These are phyloP conservation scores for Brachyalestes nurse DNA, from an alignment of 2,797 vertebrate species.

Conservation along the genomic window DNA sequence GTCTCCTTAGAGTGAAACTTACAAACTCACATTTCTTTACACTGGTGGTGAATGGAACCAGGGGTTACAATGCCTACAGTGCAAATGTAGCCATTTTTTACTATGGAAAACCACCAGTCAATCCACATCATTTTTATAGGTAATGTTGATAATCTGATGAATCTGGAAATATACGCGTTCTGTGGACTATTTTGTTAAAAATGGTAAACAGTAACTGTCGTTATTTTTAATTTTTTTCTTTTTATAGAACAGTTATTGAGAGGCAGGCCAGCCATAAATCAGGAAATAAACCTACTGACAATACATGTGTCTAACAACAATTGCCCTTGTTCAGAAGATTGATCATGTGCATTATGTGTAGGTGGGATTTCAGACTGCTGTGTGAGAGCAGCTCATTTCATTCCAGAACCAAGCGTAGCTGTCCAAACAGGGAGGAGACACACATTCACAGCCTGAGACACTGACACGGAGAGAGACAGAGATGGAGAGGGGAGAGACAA, in stretches of 20 bases:
- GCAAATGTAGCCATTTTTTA: too few species aligned
- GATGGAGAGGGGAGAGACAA: slow-evolving; percentile 12
- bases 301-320: slow-evolving; percentile 38
- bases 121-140: too few species aligned
- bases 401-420: slow-evolving; percentile 31
- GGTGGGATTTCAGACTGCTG: slow-evolving; percentile 36
- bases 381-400: slow-evolving; percentile 39
- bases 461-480: slow-evolving; percentile 23
- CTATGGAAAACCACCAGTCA: too few species aligned
- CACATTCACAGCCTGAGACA: slow-evolving; percentile 40
- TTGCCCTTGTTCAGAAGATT: slow-evolving; percentile 38
- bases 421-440: slow-evolving; percentile 50
- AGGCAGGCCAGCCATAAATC: neutral
- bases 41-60: too few species aligned
- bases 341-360: slow-evolving; percentile 45
- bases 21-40: too few species aligned
- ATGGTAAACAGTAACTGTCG: neutral
- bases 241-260: slow-evolving; percentile 27
- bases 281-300: slow-evolving; percentile 19
- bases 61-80: too few species aligned
- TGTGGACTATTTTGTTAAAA: too few species aligned
- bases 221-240: slow-evolving; percentile 11
- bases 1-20: too few species aligned
- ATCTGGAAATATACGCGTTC: too few species aligned
- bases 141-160: too few species aligned